These are phyloP conservation scores for Tigriopus japonicus DNA, from an alignment of 1,140 invertebrate genomes.

Conservation along the genomic window DNA sequence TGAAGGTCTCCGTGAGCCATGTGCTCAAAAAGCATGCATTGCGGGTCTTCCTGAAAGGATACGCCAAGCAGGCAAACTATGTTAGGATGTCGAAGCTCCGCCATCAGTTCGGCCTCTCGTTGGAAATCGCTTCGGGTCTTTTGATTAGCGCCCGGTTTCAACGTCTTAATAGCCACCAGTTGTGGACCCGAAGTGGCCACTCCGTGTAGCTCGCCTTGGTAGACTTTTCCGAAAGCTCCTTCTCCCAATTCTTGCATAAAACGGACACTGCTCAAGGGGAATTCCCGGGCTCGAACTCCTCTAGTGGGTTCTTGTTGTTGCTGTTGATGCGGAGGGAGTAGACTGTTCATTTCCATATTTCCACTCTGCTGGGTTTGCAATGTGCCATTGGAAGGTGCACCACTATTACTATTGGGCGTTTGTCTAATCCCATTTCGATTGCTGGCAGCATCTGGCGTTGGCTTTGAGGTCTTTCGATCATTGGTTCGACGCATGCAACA, in stretches of 20 bases:
- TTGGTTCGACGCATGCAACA: constrained; percentile 8
- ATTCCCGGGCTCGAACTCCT: not conserved
- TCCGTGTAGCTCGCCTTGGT: constrained; percentile 15
- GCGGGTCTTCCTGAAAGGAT: constrained; percentile 18
- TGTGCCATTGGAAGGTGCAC: no score
- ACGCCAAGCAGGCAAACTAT: constrained; percentile 20
- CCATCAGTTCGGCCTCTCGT: constrained; percentile 29
- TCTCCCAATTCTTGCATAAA: constrained; percentile 86
- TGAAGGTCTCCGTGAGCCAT: constrained; percentile 19
- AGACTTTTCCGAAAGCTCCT: constrained; percentile 65
- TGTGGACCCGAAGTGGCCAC: constrained; percentile 18
- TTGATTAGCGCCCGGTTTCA: constrained; percentile 26
- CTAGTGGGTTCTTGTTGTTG: not conserved
- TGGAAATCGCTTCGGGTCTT: constrained; percentile 31
- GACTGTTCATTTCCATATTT: not conserved
- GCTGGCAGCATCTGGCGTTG: no score
- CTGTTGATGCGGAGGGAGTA: not conserved
- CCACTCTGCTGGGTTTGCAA: not conserved
- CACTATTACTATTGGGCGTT: no score
- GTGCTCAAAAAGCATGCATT: constrained; percentile 19
- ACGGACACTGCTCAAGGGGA: constrained; percentile 20
- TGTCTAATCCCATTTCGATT: no score
- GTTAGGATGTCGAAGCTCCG: constrained; percentile 29
- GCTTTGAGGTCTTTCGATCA: no score
- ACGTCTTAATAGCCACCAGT: constrained; percentile 30